Evolutionary conservation across 2,113 vertebrate genomes (phyloP).

Genomic region (Vidua chalybeata): DNA sequence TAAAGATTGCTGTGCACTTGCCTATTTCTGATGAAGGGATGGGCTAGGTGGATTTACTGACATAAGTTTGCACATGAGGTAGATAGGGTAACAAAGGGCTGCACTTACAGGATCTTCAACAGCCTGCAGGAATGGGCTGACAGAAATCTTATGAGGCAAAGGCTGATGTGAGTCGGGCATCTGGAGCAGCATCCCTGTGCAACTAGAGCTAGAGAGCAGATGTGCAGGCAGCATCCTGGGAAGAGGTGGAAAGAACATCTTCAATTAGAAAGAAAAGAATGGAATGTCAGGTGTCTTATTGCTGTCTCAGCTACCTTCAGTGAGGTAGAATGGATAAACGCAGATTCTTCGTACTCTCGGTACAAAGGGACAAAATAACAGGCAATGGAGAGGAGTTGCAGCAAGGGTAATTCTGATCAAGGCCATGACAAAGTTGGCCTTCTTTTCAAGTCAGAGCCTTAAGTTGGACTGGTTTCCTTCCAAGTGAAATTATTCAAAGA

Average conservation of each 20-base stretch:
- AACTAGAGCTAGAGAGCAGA: neutral
- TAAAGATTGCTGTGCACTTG: neutral
- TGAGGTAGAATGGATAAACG: neutral
- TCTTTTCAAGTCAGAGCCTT: neutral
- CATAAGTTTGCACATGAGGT: neutral
- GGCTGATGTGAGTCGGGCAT: neutral
- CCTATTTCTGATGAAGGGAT: neutral
- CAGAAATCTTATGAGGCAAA: neutral
- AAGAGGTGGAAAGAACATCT: neutral
- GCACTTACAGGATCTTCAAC: neutral
- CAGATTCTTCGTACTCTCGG: neutral
- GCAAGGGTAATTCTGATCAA: neutral
- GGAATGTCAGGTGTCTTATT: neutral
- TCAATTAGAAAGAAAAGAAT: neutral
- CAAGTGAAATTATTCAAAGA: neutral
- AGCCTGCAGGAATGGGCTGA: neutral
- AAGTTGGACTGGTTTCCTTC: neutral
- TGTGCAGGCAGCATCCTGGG: neutral
- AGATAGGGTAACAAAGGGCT: neutral
- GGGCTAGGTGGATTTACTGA: neutral
- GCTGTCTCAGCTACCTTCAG: neutral
- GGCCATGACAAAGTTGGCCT: neutral
- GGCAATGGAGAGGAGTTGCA: neutral
- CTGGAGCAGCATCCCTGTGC: neutral
- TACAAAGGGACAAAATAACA: neutral